Percentiles rank a stretch among this genome's conserved stretches.
Conservation (phyloP, 2,888 invertebrate genomes). For the Diarsia dahlii region DNA sequence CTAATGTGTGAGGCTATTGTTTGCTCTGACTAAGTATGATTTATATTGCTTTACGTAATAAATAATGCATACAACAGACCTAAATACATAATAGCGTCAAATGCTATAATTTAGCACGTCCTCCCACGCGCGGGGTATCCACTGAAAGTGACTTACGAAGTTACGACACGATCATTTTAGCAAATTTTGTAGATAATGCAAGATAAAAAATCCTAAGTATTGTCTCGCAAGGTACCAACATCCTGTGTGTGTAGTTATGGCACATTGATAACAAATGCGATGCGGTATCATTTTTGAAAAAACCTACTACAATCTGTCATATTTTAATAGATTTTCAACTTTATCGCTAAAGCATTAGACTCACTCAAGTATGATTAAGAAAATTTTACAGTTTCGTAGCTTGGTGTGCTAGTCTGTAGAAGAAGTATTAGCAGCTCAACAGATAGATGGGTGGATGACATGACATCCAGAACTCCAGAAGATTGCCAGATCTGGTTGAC, state of each 20-base stretch:
- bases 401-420: too few species aligned
- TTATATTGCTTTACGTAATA: conserved; percentile 71
- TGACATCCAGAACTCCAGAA: neutral
- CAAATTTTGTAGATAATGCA: conserved; percentile 22
- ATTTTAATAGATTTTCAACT: too few species aligned
- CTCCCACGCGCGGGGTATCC: conserved; percentile 74
- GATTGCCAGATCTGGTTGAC: neutral
- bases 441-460: neutral
- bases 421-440: too few species aligned
- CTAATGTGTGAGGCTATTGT: conserved; percentile 38
- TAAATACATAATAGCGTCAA: conserved; percentile 83
- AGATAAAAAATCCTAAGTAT: conserved; percentile 30
- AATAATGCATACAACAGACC: conserved; percentile 82
- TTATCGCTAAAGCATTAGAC: too few species aligned
- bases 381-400: too few species aligned
- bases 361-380: too few species aligned
- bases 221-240: conserved; percentile 33
- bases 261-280: conserved; percentile 7
- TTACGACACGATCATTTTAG: conserved; percentile 42
- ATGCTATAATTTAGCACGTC: conserved; percentile 78
- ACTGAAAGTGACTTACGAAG: conserved; percentile 48
- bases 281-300: conserved; percentile 1
- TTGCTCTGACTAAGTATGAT: conserved; percentile 36
- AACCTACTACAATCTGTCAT: too few species aligned
- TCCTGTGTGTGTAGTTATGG: conserved; percentile 15